Evolutionary conservation across 2,113 vertebrate species (phyloP).

Genomic region (Psammodynastes pulverulentus): DNA sequence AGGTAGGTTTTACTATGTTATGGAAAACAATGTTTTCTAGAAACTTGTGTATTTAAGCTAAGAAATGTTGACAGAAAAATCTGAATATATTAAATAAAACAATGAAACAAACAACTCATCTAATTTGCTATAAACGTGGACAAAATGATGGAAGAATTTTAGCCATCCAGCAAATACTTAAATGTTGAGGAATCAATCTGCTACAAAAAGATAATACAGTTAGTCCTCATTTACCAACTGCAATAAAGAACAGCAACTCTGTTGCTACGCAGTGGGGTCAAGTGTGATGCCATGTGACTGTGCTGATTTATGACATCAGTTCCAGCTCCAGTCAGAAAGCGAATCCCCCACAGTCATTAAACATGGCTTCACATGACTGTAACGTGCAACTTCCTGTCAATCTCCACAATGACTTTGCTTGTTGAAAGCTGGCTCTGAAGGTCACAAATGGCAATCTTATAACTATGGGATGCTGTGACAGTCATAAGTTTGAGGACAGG

Average conservation of each 20-base stretch:
- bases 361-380: not conserved
- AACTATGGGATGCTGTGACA: not conserved
- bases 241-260: not conserved
- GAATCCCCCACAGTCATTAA: not conserved
- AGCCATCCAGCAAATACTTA: not conserved
- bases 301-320: not conserved
- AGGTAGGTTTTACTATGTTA: constrained; percentile 58
- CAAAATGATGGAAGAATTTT: not conserved
- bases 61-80: constrained; percentile 35
- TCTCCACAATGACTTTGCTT: not conserved
- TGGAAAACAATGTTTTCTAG: constrained; percentile 38
- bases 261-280: not conserved
- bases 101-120: not conserved
- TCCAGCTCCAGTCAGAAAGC: not conserved
- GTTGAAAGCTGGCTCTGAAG: not conserved
- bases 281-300: not conserved
- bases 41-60: constrained; percentile 34
- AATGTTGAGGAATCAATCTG: constrained; percentile 3
- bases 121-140: not conserved
- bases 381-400: not conserved
- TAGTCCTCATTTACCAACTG: not conserved
- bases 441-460: not conserved
- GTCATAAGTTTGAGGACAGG: not conserved
- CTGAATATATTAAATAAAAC: not conserved
- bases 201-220: not conserved